phyloP scores from a whole-genome alignment of 2,888 invertebrate genomes.

The Cantharis nigra region DNA sequence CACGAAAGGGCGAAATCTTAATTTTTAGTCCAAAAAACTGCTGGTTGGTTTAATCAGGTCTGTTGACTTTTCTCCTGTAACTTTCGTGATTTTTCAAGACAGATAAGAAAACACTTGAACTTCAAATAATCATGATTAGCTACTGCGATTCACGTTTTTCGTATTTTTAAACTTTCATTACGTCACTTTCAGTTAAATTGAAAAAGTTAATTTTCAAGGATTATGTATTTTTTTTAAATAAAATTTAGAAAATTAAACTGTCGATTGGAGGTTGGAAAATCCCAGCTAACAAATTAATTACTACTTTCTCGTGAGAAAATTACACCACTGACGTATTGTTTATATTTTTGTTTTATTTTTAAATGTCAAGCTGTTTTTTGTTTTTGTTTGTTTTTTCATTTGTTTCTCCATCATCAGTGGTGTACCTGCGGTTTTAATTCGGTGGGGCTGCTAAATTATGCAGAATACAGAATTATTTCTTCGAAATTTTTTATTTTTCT shows the following conservation, averaged over 20 bases:
- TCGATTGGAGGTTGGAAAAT: background rate
- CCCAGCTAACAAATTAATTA: background rate
- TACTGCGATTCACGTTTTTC: background rate
- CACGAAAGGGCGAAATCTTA: background rate
- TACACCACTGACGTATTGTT: background rate
- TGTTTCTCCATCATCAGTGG: background rate
- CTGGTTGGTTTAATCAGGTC: background rate
- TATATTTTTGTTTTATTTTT: background rate
- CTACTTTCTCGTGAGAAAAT: background rate
- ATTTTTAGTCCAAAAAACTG: background rate
- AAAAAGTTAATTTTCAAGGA: background rate
- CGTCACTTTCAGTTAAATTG: background rate
- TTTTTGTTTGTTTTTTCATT: background rate
- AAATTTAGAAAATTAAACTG: background rate
- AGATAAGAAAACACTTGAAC: background rate
- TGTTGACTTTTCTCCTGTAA: background rate
- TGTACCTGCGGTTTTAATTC: background rate
- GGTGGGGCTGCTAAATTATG: background rate
- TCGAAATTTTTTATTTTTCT: background rate
- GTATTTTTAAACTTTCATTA: background rate
- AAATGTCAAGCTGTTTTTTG: background rate
- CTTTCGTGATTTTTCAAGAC: background rate
- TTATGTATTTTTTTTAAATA: background rate
- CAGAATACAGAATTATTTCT: too few species aligned
- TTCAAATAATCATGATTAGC: background rate